Percentiles rank a stretch among this genome's conserved stretches.
These are phyloP conservation scores for Fringilla coelebs DNA, from an alignment of 2,797 vertebrate species.

Conservation along the genomic window DNA sequence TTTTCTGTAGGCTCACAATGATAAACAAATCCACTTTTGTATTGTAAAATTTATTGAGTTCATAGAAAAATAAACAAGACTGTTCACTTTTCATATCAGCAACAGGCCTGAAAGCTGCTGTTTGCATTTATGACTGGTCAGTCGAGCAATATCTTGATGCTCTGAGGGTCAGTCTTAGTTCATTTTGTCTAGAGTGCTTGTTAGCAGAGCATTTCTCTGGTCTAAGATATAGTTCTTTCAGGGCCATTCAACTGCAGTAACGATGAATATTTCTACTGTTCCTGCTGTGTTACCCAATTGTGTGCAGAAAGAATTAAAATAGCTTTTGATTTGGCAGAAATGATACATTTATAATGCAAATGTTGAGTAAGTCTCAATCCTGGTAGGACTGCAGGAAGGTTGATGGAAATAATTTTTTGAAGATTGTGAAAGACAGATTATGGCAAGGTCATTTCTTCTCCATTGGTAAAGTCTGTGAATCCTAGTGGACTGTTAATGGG, in stretches of 20 bases:
- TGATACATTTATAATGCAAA: conserved; percentile 54
- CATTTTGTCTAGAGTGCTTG: conserved; percentile 8
- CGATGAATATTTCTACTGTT: not conserved
- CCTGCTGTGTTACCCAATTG: conserved; percentile 22
- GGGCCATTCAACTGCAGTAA: not conserved
- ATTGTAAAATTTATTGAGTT: conserved; percentile 57
- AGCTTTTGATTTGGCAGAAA: conserved; percentile 61
- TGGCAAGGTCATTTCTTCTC: conserved; percentile 28
- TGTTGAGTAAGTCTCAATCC: not conserved
- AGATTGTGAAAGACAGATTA: conserved; percentile 8
- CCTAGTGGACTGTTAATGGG: conserved; percentile 49
- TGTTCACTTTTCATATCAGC: conserved; percentile 48
- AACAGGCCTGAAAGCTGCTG: not conserved
- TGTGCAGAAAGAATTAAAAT: conserved; percentile 27
- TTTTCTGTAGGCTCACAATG: conserved; percentile 46
- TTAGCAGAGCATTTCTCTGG: conserved; percentile 30
- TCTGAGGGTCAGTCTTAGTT: not conserved
- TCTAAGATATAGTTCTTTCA: not conserved
- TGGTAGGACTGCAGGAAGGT: conserved; percentile 14
- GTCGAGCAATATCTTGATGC: not conserved
- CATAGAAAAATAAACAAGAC: conserved; percentile 61
- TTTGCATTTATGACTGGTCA: conserved; percentile 30
- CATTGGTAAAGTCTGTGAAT: conserved; percentile 53
- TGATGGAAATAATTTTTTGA: conserved; percentile 40
- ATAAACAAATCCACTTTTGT: conserved; percentile 67